A percentile compares a stretch with the other conserved stretches of the same genome.
These are phyloP conservation scores for Ophthalmolycus amberensis DNA, from an alignment of 2,113 vertebrate genomes.

Conservation along the genomic window DNA sequence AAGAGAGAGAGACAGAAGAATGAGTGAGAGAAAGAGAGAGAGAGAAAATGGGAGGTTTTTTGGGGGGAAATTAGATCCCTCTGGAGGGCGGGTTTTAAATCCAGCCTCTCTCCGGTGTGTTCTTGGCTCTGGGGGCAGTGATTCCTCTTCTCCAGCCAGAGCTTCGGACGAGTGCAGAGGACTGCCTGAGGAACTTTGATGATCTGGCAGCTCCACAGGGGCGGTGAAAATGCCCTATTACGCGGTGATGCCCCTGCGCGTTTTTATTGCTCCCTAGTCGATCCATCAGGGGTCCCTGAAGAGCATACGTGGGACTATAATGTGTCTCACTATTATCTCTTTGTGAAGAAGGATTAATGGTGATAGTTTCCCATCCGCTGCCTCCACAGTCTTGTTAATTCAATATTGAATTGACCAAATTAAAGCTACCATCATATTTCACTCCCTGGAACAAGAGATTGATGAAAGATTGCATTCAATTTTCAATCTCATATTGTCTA, in stretches of 20 bases:
- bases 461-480: not conserved
- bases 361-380: not conserved
- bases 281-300: not conserved
- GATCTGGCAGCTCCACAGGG: slow-evolving; percentile 63
- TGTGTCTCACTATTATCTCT: not conserved
- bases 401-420: not conserved
- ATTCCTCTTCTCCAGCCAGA: slow-evolving; percentile 70
- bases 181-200: slow-evolving; percentile 73
- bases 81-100: slow-evolving; percentile 86
- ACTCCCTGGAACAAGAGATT: not conserved
- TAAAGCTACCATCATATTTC: not conserved
- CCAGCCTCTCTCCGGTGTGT: slow-evolving; percentile 80
- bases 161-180: slow-evolving; percentile 58
- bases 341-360: not conserved
- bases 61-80: slow-evolving; percentile 79
- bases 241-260: slow-evolving; percentile 13
- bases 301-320: not conserved
- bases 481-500: not conserved
- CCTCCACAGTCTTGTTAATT: not conserved
- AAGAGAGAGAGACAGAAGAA: slow-evolving; percentile 41
- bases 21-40: slow-evolving; percentile 56
- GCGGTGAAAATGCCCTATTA: slow-evolving; percentile 27
- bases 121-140: slow-evolving; percentile 74
- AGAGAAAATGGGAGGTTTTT: slow-evolving; percentile 83
- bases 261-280: slow-evolving; percentile 17